A percentile compares a stretch with the other conserved stretches of the same genome.
Evolutionary conservation across 35 echinoderm and acorn worm genomes (phyloP).

Genomic region (Ptychodera flava): DNA sequence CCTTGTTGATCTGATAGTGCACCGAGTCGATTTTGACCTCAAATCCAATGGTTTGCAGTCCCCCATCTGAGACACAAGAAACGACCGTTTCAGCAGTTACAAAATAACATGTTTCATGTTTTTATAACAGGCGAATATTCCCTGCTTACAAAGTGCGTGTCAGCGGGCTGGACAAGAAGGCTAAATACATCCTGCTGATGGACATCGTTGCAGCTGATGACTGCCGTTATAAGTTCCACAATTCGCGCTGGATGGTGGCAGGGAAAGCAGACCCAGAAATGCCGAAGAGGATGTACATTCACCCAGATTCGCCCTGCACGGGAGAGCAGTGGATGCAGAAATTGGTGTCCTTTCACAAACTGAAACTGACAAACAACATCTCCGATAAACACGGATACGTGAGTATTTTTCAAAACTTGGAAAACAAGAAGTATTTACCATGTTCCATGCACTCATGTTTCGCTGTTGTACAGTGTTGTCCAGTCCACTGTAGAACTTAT

Average conservation of each 20-base stretch:
- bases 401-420: too few species aligned
- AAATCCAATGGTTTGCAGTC: too few species aligned
- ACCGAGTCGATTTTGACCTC: too few species aligned
- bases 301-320: conserved; percentile 92
- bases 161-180: conserved; percentile 88
- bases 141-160: conserved; percentile 88
- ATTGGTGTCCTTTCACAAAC: conserved; percentile 95
- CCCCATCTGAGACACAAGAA: too few species aligned
- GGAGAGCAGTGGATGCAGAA: conserved; percentile 99
- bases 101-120: too few species aligned
- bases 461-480: too few species aligned
- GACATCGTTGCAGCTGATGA: conserved; percentile 98
- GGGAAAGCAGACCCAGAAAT: conserved; percentile 99
- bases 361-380: conserved; percentile 99
- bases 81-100: too few species aligned
- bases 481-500: too few species aligned
- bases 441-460: too few species aligned
- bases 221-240: conserved; percentile 99
- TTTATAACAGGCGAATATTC: conserved; percentile 77
- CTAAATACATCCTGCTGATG: conserved; percentile 98
- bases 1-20: too few species aligned
- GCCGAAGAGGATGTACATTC: conserved; percentile 99
- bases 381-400: conserved; percentile 99
- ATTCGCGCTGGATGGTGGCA: conserved; percentile 99
- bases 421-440: too few species aligned